Base-by-base conservation (phyloP, 2,797 vertebrate species). In the Pangasius larnaudii region DNA sequence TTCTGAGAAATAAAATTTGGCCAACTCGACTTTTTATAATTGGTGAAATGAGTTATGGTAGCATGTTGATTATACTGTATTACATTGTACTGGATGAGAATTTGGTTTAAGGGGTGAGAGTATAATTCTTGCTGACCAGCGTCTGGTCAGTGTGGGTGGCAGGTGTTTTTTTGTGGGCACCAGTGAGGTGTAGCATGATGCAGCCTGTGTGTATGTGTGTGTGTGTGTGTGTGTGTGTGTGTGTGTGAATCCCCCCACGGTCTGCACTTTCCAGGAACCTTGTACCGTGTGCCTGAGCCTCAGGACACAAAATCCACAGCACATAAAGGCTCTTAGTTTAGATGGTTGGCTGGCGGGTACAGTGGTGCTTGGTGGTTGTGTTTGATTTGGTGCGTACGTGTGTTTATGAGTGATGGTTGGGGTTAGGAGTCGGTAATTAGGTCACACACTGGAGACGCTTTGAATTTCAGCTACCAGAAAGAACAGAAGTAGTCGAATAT, bases 221-320 rank as follows among this genome's bases (percentile, higher is more conserved):
- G 77, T 36, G n/a, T 91, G 72, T 91, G 80, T 83, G 89, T 84
- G 88, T 75, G 90, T 79, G 77, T 36, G n/a, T 91, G 72, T 91
- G 80, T 83, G 89, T 84, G 88, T 75, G 90, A 89, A 91, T 90
- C 84, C 46, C 75, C 59, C 61, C 3, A 83, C 39, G 79, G 82
- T 80, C 72, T 18, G 16, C 36, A 89, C 85, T 87, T 85, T 92
- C 92, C 92, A 93, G 92, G 88, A 94, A 92, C 92, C 88, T 88
- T 92, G 89, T 63, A 82, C 91, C 83, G 90, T 81, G 90, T 86
- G 91, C 92, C 91, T 85, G 92, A 94, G 91, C 92, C 93, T 93
- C 91, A 93, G 93, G 91, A 94, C 94, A 93, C 94, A 93, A 85
- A 91, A 85, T 90, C 92, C 93, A 90, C 94, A 91, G 91, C 89